Conservation (phyloP, 2,113 vertebrate genomes). For the Oreocharis arfaki region DNA sequence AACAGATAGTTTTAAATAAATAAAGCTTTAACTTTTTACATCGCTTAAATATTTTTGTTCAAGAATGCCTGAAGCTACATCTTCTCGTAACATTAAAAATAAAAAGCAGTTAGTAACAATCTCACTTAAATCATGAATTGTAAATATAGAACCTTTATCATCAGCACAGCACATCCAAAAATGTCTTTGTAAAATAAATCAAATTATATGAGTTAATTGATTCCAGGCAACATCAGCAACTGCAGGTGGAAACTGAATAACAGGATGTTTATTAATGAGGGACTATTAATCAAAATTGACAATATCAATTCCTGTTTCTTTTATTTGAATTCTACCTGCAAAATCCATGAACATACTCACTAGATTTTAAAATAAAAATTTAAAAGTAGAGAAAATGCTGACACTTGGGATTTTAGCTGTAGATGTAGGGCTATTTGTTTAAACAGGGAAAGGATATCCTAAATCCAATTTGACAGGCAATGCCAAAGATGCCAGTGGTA, state of each 20-base stretch:
- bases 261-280: conserved; percentile 95
- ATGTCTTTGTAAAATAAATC: conserved; percentile 84
- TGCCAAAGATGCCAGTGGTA: conserved; percentile 96
- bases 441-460: conserved; percentile 83
- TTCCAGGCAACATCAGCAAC: conserved; percentile 86
- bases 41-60: conserved; percentile 56
- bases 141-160: conserved; percentile 77
- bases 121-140: conserved; percentile 66
- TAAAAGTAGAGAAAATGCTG: conserved; percentile 20
- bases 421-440: conserved; percentile 73
- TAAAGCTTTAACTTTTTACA: conserved; percentile 46
- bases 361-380: conserved; percentile 58
- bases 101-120: conserved; percentile 72
- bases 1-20: conserved; percentile 38
- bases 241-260: conserved; percentile 94
- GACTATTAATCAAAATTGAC: conserved; percentile 92
- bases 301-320: conserved; percentile 80
- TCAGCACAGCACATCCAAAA: conserved; percentile 73
- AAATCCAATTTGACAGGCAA: conserved; percentile 94
- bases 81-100: conserved; percentile 56
- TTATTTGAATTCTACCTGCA: conserved; percentile 79
- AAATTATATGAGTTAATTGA: conserved; percentile 93
- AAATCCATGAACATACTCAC: conserved; percentile 9
- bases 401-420: conserved; percentile 42
- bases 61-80: conserved; percentile 51